phyloP scores from a whole-genome alignment of 2,888 invertebrate genomes.

The Ctena decussata region DNA sequence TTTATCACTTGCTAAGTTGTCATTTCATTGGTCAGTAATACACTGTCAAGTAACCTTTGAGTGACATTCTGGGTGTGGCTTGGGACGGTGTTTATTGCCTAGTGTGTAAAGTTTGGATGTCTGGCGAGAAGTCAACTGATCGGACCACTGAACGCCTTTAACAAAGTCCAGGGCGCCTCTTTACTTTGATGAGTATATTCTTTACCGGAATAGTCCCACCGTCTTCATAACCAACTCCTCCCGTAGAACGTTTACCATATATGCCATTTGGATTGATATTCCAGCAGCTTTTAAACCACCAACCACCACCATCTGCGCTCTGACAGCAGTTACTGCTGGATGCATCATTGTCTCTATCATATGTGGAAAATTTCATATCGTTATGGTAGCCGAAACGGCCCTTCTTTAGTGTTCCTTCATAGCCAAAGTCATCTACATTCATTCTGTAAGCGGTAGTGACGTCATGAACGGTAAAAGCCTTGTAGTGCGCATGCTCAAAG shows the following conservation, averaged over 20 bases:
- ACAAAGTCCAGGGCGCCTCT: constrained; percentile 25
- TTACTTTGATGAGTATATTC: constrained; percentile 24
- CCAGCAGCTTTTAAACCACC: constrained; percentile 41
- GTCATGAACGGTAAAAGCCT: too few species aligned
- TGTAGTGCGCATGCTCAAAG: too few species aligned
- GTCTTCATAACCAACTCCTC: constrained; percentile 31
- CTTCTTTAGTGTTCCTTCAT: constrained; percentile 33
- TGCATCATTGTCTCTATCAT: constrained; percentile 47
- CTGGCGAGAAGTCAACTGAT: too few species aligned
- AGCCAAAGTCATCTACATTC: constrained; percentile 87
- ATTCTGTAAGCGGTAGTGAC: constrained; percentile 45
- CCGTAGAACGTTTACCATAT: constrained; percentile 14
- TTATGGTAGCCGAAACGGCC: constrained; percentile 45
- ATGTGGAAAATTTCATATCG: constrained; percentile 50
- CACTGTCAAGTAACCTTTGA: too few species aligned
- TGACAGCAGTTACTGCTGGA: constrained; percentile 7
- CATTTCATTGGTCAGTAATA: too few species aligned
- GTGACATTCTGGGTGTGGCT: too few species aligned
- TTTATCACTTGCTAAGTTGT: too few species aligned
- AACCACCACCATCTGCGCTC: constrained; percentile 16
- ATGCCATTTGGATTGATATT: constrained; percentile 36
- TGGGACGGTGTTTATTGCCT: too few species aligned
- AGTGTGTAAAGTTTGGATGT: too few species aligned
- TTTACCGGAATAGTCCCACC: constrained; percentile 4
- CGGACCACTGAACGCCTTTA: too few species aligned